Evolutionary conservation across 2,888 invertebrate species (phyloP), one percentile per base, ranked within the genome.

Genomic region (Dermolepida albohirtum): DNA sequence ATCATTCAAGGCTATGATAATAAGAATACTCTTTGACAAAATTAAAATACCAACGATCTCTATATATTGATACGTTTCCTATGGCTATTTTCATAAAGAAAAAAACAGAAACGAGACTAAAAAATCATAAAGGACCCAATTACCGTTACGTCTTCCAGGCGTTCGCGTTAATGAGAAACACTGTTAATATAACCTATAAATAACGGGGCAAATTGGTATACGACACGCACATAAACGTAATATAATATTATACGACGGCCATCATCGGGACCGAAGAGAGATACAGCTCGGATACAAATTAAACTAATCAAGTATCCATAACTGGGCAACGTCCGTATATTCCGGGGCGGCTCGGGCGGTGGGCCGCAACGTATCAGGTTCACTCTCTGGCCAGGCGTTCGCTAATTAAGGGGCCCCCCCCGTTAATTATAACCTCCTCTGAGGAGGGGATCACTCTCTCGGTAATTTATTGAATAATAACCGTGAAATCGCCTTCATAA

Each of bases 401-500:
- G 75, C 79, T 81, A 81, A 82, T 82, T 81, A 81, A 80, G 79
- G 78, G 78, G 75, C 59, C 40, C 4, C 12, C 68, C 76, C 78
- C 78, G 79, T 80, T 80, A 79, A 80, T 81, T 81, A 79, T 80
- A 78, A 79, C 78, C 76, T 7, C 34, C 8, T 34, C 10, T 2
- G 34, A 34, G 77, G 76, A 76, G 75, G 44, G 59, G 27, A 34
- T 34, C 34, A 6, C 49, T 54, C 54, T 50, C 50, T 8, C 8
- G 54, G 79, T 81, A 81, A 82, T 82, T 82, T 80, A 82, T 81
- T 80, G 82, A 81, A 82, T 81, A 82, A 82, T 82, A 82, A 82
- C 81, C 77, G 77, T 79, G 79, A 80, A 82, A 82, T 82, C 81
- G 79, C 80, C 80, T 79, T 78, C 79, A 80, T 82, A 82, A 82